Conservation (phyloP, 1,140 invertebrate genomes). For the Eumaeus atala region DNA sequence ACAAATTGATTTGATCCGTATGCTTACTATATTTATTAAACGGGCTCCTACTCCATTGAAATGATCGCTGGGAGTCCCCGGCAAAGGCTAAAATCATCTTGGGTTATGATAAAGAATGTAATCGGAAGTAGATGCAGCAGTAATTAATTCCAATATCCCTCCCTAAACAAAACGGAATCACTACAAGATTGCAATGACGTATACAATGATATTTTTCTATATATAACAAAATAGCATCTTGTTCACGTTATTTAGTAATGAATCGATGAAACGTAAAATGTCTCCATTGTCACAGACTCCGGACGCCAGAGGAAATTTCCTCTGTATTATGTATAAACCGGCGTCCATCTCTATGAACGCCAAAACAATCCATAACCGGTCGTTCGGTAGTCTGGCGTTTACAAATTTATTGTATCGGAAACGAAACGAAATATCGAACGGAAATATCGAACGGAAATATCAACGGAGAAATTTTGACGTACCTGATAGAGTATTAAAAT, state of each 20-base stretch:
- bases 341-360: neutral
- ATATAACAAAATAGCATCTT: too few species aligned
- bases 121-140: too few species aligned
- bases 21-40: too few species aligned
- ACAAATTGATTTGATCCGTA: too few species aligned
- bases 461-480: neutral
- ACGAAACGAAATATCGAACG: neutral
- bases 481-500: neutral
- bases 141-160: too few species aligned
- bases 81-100: too few species aligned
- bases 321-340: neutral
- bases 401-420: neutral
- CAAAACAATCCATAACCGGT: neutral
- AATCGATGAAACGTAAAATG: neutral
- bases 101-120: too few species aligned
- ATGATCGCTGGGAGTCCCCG: too few species aligned
- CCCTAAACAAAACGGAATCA: too few species aligned
- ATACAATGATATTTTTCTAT: too few species aligned
- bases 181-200: too few species aligned
- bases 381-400: neutral
- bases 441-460: neutral
- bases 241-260: neutral
- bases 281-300: neutral
- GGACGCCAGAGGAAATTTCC: neutral
- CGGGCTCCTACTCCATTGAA: too few species aligned